Conservation (phyloP, 2,797 vertebrate genomes). For the Emys orbicularis region DNA sequence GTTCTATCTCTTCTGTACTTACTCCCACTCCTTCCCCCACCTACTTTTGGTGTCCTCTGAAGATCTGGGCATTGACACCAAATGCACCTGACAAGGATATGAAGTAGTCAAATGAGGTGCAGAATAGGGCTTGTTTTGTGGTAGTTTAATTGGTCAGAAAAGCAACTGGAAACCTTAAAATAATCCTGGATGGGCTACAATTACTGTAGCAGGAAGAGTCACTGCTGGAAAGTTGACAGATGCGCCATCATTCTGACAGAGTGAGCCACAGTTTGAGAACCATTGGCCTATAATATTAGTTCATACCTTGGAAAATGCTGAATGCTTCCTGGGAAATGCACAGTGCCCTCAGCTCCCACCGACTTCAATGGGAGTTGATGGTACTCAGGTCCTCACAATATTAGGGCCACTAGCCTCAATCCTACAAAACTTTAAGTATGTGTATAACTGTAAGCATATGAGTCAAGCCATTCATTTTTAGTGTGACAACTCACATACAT, state of each 20-base stretch:
- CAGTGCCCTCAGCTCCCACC: neutral
- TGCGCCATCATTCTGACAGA: constrained; percentile 34
- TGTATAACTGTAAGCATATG: fast-evolving
- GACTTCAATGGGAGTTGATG: neutral
- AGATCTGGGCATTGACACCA: fast-evolving
- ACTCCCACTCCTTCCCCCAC: neutral
- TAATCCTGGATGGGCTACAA: neutral
- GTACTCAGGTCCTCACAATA: neutral
- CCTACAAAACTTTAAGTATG: neutral
- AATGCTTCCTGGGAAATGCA: neutral
- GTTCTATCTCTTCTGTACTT: neutral
- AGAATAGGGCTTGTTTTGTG: neutral
- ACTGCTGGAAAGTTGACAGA: neutral
- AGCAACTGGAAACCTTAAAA: constrained; percentile 49
- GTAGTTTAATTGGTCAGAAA: neutral
- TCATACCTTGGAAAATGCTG: neutral
- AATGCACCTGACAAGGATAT: neutral
- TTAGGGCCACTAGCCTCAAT: fast-evolving
- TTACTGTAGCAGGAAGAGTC: constrained; percentile 17
- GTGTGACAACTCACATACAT: fast-evolving
- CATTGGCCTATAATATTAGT: neutral
- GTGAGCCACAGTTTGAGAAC: fast-evolving
- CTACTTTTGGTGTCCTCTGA: neutral
- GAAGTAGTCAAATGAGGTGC: neutral
- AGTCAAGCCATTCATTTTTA: neutral